Conservation (phyloP, 2,888 invertebrate genomes). For the Eristalis arbustorum region DNA sequence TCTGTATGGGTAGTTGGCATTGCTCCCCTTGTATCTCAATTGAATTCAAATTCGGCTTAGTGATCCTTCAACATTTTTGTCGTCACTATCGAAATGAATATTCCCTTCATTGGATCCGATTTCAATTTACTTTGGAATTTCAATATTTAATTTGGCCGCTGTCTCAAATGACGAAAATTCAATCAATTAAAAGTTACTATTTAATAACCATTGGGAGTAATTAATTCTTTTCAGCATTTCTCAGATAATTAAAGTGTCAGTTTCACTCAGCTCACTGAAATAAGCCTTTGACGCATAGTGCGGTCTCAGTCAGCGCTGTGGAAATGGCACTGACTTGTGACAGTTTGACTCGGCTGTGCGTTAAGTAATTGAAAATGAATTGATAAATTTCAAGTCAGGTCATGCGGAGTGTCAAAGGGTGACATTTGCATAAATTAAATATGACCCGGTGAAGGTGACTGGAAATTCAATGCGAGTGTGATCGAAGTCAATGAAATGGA, state of each 20-base stretch:
- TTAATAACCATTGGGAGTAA: not conserved
- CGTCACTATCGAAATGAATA: not conserved
- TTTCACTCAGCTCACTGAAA: not conserved
- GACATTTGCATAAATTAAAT: too few relatives aligned
- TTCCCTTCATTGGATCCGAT: not conserved
- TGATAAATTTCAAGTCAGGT: not conserved
- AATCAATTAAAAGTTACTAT: not conserved
- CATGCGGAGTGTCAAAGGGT: too few relatives aligned
- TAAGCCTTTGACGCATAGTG: not conserved
- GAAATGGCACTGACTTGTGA: not conserved
- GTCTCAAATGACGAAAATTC: not conserved
- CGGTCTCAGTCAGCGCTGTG: not conserved
- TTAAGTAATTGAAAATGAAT: not conserved
- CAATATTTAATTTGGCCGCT: not conserved
- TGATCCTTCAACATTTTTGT: too few relatives aligned
- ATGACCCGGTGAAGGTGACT: too few relatives aligned
- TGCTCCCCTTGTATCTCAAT: too few relatives aligned
- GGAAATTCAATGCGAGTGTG: too few relatives aligned
- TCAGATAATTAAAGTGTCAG: not conserved
- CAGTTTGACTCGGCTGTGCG: not conserved
- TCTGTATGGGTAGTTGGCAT: too few relatives aligned
- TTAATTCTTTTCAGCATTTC: not conserved
- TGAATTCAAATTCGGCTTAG: too few relatives aligned
- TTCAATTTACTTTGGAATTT: not conserved
- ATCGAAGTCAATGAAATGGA: too few relatives aligned